A percentile compares a stretch with the other conserved stretches of the same genome.
phyloP scores from a whole-genome alignment of 2,888 invertebrate genomes.

The Aporophyla lueneburgensis region DNA sequence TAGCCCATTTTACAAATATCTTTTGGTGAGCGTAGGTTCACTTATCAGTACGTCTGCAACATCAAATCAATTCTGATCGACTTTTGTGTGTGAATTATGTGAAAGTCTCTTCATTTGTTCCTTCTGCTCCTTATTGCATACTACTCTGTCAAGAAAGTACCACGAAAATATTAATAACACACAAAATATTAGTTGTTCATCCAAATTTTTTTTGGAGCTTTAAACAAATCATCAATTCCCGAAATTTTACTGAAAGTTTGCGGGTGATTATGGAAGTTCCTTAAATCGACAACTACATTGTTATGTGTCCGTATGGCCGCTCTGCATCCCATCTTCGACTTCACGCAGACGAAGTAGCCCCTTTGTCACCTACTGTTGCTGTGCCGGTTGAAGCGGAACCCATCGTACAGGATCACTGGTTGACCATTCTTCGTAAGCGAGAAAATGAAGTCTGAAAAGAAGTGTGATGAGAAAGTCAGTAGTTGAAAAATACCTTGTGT shows the following conservation, averaged over 20 bases:
- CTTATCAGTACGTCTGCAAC: not conserved
- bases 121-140: not conserved
- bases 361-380: slow-evolving; percentile 65
- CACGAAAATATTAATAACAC: no score
- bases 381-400: slow-evolving; percentile 73
- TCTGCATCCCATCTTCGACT: slow-evolving; percentile 74
- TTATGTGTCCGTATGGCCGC: slow-evolving; percentile 72
- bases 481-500: not conserved
- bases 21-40: no score
- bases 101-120: no score
- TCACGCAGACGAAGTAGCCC: slow-evolving; percentile 74
- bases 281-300: slow-evolving; percentile 52
- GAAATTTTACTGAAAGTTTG: no score
- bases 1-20: not conserved
- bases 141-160: no score
- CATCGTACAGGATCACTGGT: slow-evolving; percentile 66
- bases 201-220: no score
- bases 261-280: slow-evolving; percentile 48
- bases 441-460: slow-evolving; percentile 50
- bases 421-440: slow-evolving; percentile 75
- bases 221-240: no score
- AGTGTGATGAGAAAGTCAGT: not conserved
- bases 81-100: not conserved
- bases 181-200: no score
- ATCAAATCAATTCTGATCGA: not conserved